Evolutionary conservation across 1,140 invertebrate genomes (phyloP), one percentile per base, ranked within the genome.

Genomic region (Trinorchestia longiramus): DNA sequence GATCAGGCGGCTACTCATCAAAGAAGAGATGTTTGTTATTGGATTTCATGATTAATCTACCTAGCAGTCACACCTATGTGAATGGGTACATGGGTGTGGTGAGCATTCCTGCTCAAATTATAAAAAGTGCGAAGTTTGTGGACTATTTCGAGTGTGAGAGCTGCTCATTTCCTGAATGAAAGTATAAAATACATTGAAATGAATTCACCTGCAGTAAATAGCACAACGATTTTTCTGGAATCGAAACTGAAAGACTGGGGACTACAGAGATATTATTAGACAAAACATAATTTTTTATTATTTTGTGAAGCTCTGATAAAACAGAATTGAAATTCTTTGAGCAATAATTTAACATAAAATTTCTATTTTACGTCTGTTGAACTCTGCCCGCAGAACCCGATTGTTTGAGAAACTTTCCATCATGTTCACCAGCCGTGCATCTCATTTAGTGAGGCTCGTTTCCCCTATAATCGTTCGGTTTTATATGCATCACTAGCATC

Each of bases 401-500:
- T 77, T 77, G 62, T 77, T 90, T 90, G 43, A 90, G 88, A 90
- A 90, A 42, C n/a, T 90, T 90, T 90, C 43, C 88, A 41, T 90
- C 88, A 43, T 42, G 88, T 43, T 43, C n/a, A 41, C 41, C 88
- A 90, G n/a, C 43, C 88, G n/a, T 90, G n/a, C 88, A 90, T 90
- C 43, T 45, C 92, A 94, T 43, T 15, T 43, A 43, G 43, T 47
- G 36, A 45, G 36, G 43, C 43, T 94, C 92, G 11, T 94, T 94
- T 94, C 44, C 44, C n/a, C 41, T 47, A 44, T n/a, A 94, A 94
- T 45, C 40, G 44, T 94, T 94, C 43, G 92, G 43, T 45, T 47
- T 94, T 45, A 94, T n/a, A 94, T 94, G 92, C 92, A 44, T 94
- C 92, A 47, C 92, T 43, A 47, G 41, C 43, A 94, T 94, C 92